Evolutionary conservation across 2,797 vertebrate species (phyloP).

Genomic region (Picus viridis): DNA sequence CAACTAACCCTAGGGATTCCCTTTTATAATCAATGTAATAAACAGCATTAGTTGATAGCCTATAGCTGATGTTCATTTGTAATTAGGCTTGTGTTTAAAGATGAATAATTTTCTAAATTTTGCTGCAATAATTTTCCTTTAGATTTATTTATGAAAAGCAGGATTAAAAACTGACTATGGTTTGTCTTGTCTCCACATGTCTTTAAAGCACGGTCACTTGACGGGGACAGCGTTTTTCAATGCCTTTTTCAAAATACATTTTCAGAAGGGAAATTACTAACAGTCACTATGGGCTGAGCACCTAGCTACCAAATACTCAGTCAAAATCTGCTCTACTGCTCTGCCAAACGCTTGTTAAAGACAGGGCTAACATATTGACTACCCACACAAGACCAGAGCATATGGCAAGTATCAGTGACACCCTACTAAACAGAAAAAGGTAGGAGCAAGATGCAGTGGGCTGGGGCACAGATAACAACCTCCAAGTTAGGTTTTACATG

Average conservation of each 20-base stretch:
- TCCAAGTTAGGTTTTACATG: neutral
- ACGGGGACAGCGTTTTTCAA: neutral
- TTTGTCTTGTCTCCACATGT: slow-evolving; percentile 74
- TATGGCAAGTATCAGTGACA: slow-evolving; percentile 36
- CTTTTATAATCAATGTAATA: slow-evolving; percentile 79
- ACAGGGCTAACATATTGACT: neutral
- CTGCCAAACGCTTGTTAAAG: neutral
- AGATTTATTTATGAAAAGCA: slow-evolving; percentile 79
- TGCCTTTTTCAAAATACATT: neutral
- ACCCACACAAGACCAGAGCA: neutral
- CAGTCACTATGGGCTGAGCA: neutral
- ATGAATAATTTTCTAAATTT: slow-evolving; percentile 78
- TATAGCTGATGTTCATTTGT: slow-evolving; percentile 65
- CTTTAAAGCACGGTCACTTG: slow-evolving; percentile 39
- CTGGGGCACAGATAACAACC: neutral
- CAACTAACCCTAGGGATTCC: slow-evolving; percentile 81
- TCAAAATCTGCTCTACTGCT: neutral
- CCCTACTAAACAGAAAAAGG: neutral
- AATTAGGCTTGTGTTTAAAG: slow-evolving; percentile 79
- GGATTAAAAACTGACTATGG: slow-evolving; percentile 74
- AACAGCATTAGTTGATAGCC: slow-evolving; percentile 79
- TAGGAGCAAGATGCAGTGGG: neutral
- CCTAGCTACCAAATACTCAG: neutral
- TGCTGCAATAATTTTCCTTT: slow-evolving; percentile 71
- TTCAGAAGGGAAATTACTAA: slow-evolving; percentile 2